Conservation (phyloP, 1,140 invertebrate genomes). For the Dysdera silvatica region DNA sequence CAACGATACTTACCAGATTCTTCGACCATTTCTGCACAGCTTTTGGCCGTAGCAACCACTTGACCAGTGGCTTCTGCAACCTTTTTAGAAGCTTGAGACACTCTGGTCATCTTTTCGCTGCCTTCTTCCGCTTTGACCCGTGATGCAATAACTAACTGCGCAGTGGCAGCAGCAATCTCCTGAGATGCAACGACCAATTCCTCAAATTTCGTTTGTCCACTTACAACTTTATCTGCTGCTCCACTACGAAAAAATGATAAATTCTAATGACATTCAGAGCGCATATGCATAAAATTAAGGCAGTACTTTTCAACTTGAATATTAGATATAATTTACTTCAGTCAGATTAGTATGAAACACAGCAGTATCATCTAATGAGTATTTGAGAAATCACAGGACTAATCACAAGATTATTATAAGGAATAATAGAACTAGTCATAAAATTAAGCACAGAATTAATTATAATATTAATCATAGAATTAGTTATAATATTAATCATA, state of each 20-base stretch:
- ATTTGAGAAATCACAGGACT: too few relatives aligned
- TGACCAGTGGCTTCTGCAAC: conserved; percentile 83
- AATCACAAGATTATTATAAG: too few relatives aligned
- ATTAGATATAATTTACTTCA: too few relatives aligned
- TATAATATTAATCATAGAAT: too few relatives aligned
- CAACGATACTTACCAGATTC: conserved; percentile 63
- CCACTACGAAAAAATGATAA: conserved; percentile 51
- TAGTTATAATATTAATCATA: too few relatives aligned
- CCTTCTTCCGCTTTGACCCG: conserved; percentile 63
- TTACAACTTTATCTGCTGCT: conserved; percentile 86
- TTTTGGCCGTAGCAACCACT: conserved; percentile 86
- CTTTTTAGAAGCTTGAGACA: conserved; percentile 73
- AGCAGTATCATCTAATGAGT: too few relatives aligned
- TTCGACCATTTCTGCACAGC: conserved; percentile 74
- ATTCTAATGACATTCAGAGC: too few relatives aligned
- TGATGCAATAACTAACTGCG: conserved; percentile 84
- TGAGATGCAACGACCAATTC: conserved; percentile 92
- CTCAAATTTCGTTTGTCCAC: conserved; percentile 79
- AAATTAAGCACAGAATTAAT: too few relatives aligned
- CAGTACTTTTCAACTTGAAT: too few relatives aligned
- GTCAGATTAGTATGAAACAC: too few relatives aligned
- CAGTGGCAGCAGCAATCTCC: conserved; percentile 93
- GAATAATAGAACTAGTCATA: too few relatives aligned
- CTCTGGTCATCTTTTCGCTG: conserved; percentile 63
- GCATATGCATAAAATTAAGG: too few relatives aligned